Evolutionary conservation across 2,797 vertebrate species (phyloP), one percentile per base, ranked within the genome.

Genomic region (Rhadinocentrus ornatus): DNA sequence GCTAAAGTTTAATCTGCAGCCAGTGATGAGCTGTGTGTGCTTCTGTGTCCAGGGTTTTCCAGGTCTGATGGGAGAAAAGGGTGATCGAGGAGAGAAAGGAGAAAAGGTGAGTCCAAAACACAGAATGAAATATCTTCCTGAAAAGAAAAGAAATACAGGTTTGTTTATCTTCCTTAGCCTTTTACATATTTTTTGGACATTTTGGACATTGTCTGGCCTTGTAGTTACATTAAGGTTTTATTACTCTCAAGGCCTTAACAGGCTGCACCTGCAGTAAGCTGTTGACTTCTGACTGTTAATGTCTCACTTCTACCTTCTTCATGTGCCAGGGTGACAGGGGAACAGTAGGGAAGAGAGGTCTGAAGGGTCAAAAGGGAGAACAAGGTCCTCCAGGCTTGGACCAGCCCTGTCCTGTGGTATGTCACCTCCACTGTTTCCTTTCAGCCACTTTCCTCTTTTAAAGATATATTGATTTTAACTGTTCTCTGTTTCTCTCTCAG

Each of bases 401-500:
- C 83, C 97, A 98, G 89, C 97, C 97, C 0, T 99, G 97, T 93
- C 97, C 97, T 13, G 97, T 99, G 97, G 97, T 99, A 96, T 0
- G 96, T 94, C 52, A 24, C 71, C 9, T 31, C 64, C 64, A 66
- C 27, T 46, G 0, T 34, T 50, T 34, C 24, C 29, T 60, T 39
- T 13, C 3, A 55, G 6, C 2, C 3, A 26, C 59, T 54, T 56
- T 60, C 20, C 53, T 62, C 37, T 56, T 70, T 61, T 27, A 29
- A 54, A 7, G 27, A 52, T 7, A 27, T 15, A 53, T 41, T 8
- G 5, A 37, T 22, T 65, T 65, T 62, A 11, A 12, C 34, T 61
- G n/a, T 29, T 65, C 54, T 59, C 44, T 64, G 9, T 44, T 61
- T 73, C 27, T 6, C 62, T 80, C 24, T 73, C 60, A 18, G 32